Base-by-base conservation (phyloP, 2,888 invertebrate genomes). In the Sialis fuliginosa region DNA sequence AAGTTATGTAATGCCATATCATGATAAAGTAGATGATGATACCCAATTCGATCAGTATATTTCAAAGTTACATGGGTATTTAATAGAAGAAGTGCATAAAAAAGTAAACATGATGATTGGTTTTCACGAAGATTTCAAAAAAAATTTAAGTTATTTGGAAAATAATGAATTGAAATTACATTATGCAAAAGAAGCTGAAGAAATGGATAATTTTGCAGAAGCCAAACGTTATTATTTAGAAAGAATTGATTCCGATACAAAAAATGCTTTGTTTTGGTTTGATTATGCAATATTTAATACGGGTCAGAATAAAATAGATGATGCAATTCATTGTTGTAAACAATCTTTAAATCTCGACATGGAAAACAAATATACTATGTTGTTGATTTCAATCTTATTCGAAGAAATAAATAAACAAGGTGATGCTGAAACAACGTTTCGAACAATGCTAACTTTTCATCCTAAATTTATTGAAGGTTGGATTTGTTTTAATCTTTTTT, bases 401-500 rank as follows among this genome's bases (percentile, higher is more conserved):
- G 50, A 53, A 1, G 55, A 60, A 34, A 58, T 58, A 46, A 54
- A 54, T 6, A 53, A 55, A 39, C 51, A 50, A 8, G 51, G 57
- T 33, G 60, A 62, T 50, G 62, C 63, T 1, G 64, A 66, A 56
- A 61, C 58, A 0, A 62, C 62, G 50, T 57, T 66, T 34, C 49
- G 63, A 48, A 60, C 57, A 22, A 48, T 62, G 30, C 50, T 62
- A 35, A 51, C 58, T 1, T 51, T 55, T 32, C 51, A 59, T 49
- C 58, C 61, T 2, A 52, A 51, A 35, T 65, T 62, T 60, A 42
- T 59, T 4, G 62, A 62, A 57, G 58, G 57, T 33, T 65, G 65
- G 64, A 58, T 57, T 6, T 51, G 58, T 6, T 52, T 65, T 6
- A 60, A 61, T 46, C 40, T 63, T 39, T 62, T 61, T 52, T 63